These are phyloP conservation scores for Cepphus grylle DNA, from an alignment of 2,113 vertebrate genomes.

Conservation along the genomic window DNA sequence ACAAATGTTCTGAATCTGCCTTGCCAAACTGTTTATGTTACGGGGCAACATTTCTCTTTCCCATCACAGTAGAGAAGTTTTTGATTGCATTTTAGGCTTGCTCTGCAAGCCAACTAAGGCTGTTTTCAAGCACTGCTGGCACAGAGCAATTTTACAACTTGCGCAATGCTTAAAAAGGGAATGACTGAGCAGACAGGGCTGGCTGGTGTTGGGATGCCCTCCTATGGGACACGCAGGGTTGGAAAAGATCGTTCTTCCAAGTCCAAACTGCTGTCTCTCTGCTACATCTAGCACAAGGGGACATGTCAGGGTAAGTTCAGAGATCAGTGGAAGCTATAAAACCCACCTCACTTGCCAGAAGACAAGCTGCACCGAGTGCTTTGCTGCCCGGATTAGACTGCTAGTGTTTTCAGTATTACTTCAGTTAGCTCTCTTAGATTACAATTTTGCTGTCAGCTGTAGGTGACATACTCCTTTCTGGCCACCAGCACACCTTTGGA, in stretches of 20 bases:
- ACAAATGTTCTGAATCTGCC: background rate
- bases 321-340: background rate
- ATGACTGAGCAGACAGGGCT: background rate
- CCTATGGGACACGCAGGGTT: background rate
- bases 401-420: background rate
- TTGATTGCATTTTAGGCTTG: background rate
- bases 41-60: background rate
- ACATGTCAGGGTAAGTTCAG: background rate
- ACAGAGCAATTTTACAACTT: background rate
- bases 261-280: background rate
- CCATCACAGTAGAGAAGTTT: background rate
- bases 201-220: background rate
- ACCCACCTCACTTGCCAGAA: background rate
- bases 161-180: conserved; percentile 32
- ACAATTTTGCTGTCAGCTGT: background rate
- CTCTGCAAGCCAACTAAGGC: background rate
- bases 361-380: fast-evolving
- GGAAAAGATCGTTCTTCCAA: background rate
- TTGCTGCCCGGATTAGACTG: background rate
- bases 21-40: background rate
- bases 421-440: background rate
- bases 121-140: background rate
- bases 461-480: background rate
- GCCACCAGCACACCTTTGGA: background rate
- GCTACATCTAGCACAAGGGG: background rate